These are phyloP conservation scores for Odobenus rosmarus DNA, from an alignment of 2,113 vertebrate genomes.

Conservation along the genomic window DNA sequence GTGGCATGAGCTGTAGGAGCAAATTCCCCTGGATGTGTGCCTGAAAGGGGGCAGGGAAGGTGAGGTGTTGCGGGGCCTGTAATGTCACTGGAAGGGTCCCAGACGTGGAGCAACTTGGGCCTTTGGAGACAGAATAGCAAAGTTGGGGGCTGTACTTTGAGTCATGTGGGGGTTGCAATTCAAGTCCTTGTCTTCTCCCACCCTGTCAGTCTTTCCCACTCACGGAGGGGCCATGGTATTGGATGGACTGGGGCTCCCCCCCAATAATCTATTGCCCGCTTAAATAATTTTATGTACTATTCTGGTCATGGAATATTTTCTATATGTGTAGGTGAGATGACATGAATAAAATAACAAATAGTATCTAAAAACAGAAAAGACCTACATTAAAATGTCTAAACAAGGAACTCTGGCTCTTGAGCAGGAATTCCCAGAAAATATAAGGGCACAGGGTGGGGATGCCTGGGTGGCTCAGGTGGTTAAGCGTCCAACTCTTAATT, in stretches of 20 bases:
- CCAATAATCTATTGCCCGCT: neutral
- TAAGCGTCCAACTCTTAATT: neutral
- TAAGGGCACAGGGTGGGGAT: neutral
- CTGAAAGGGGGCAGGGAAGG: neutral
- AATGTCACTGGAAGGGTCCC: neutral
- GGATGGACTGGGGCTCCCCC: neutral
- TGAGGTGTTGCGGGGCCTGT: neutral
- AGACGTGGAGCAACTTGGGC: neutral
- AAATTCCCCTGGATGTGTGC: conserved; percentile 2
- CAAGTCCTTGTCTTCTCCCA: neutral
- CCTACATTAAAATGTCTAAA: neutral
- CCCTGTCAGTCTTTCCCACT: neutral
- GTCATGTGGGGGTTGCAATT: neutral
- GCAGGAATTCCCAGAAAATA: neutral
- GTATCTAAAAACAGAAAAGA: conserved; percentile 42
- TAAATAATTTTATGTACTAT: neutral
- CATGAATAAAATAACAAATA: conserved; percentile 43
- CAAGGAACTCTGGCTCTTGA: conserved; percentile 10
- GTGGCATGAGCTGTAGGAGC: neutral
- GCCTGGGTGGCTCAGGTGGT: neutral
- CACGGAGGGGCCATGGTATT: neutral
- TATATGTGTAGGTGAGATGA: neutral
- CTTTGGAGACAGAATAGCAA: neutral
- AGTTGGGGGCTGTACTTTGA: neutral
- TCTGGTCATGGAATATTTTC: conserved; percentile 42